phyloP scores from a whole-genome alignment of 2,888 invertebrate species.

The Drosophila antonietae region DNA sequence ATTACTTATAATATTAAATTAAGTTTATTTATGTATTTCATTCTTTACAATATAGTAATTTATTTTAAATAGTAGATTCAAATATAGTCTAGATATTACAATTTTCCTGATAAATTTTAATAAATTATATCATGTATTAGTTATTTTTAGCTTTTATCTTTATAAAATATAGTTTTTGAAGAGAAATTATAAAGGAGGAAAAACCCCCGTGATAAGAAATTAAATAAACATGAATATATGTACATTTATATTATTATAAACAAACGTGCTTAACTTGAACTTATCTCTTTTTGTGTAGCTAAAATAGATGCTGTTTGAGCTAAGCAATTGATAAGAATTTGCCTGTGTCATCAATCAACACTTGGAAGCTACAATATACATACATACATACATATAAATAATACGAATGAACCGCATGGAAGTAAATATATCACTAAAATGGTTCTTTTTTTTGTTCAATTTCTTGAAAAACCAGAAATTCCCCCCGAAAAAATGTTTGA shows the following conservation, averaged over 20 bases:
- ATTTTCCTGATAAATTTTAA: too few species aligned
- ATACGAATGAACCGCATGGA: not conserved
- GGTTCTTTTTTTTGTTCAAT: not conserved
- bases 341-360: not conserved
- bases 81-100: too few species aligned
- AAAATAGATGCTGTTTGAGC: not conserved
- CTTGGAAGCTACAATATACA: not conserved
- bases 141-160: too few species aligned
- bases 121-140: too few species aligned
- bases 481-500: conserved; percentile 25
- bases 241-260: not conserved
- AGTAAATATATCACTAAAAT: not conserved
- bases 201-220: too few species aligned
- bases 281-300: conserved; percentile 1
- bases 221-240: not conserved
- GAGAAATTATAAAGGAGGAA: too few species aligned
- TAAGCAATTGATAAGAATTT: conserved; percentile 24
- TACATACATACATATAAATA: not conserved
- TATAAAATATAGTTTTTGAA: too few species aligned
- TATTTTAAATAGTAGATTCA: too few species aligned
- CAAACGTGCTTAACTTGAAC: not conserved
- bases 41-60: too few species aligned
- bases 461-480: conserved; percentile 44
- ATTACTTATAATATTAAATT: too few species aligned
- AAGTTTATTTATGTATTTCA: too few species aligned